Percentiles rank a stretch among this genome's conserved stretches.
Conservation (phyloP, 2,888 invertebrate species). For the Euplagia quadripunctaria region DNA sequence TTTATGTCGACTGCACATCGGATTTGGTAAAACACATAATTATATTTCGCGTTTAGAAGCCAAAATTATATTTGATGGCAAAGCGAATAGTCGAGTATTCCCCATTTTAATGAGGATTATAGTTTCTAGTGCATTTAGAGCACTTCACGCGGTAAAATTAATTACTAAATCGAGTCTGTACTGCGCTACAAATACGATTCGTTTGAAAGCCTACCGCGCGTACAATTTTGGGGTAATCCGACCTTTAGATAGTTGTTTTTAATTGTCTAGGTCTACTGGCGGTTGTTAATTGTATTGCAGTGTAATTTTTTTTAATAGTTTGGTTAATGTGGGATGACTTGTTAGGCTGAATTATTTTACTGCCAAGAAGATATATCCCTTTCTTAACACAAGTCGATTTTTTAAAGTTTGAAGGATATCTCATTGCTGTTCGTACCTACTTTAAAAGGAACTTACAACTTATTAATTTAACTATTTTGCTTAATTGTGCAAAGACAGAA, state of each 20-base stretch:
- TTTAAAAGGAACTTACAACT: too few relatives aligned
- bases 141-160: slow-evolving; percentile 85
- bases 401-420: too few relatives aligned
- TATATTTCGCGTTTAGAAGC: slow-evolving; percentile 80
- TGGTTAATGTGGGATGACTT: too few relatives aligned
- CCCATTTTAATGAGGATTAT: slow-evolving; percentile 86
- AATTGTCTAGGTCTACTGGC: slow-evolving; percentile 28
- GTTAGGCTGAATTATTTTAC: too few relatives aligned
- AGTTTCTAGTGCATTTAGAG: slow-evolving; percentile 86
- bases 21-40: slow-evolving; percentile 76
- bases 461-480: too few relatives aligned
- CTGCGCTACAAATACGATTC: slow-evolving; percentile 74
- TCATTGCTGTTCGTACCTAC: too few relatives aligned
- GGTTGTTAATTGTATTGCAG: not conserved
- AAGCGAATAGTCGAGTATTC: slow-evolving; percentile 83
- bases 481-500: not conserved
- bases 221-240: slow-evolving; percentile 65
- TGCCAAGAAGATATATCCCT: too few relatives aligned
- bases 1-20: slow-evolving; percentile 50
- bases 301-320: too few relatives aligned
- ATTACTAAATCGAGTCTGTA: slow-evolving; percentile 84
- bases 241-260: slow-evolving; percentile 45
- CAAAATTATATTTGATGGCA: slow-evolving; percentile 83
- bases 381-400: too few relatives aligned
- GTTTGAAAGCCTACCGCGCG: slow-evolving; percentile 66